Evolutionary conservation across 2,888 invertebrate species (phyloP), one percentile per base, ranked within the genome.

Genomic region (Clanis bilineata): DNA sequence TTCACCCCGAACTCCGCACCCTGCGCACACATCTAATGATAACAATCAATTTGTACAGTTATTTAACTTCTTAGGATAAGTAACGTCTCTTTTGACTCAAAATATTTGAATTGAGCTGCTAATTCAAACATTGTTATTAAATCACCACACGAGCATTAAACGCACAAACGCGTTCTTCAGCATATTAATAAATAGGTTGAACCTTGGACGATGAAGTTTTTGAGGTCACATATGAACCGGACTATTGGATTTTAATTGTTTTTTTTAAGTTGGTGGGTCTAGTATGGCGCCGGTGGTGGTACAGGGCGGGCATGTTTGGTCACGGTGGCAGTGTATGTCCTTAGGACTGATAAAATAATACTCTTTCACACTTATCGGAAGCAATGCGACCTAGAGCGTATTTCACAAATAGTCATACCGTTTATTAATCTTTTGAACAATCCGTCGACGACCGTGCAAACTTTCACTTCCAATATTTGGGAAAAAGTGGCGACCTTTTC

Each of bases 391-490:
- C n/a, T n/a, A n/a, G n/a, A n/a, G n/a, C n/a, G n/a, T n/a, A n/a
- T 7, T 15, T 51, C 7, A 18, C 51, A 3, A n/a, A 22, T 9
- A 51, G 9, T 51, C 32, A 51, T 10, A 54, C 55, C 62, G 59
- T 47, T 62, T 67, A 66, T 68, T 73, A 36, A n/a, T 80, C 80
- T 85, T 83, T 80, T 76, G n/a, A 82, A 81, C 80, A 83, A 81
- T 78, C 83, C 80, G 80, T 83, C 81, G 84, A 79, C 77, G 73
- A 79, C 76, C 71, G 74, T 65, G 76, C 78, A 65, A 71, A 88
- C 91, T 92, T 92, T 91, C 90, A 86, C 91, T 89, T 76, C 70
- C 88, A 90, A 90, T 92, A 92, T 92, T 92, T 92, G 89, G 91
- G 87, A 88, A 91, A 91, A 91, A 90, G 90, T 85, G 77, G 79